Percentiles rank a stretch among this genome's conserved stretches.
phyloP scores from a whole-genome alignment of 1,140 invertebrate genomes.

The Harlomillsia oculata region DNA sequence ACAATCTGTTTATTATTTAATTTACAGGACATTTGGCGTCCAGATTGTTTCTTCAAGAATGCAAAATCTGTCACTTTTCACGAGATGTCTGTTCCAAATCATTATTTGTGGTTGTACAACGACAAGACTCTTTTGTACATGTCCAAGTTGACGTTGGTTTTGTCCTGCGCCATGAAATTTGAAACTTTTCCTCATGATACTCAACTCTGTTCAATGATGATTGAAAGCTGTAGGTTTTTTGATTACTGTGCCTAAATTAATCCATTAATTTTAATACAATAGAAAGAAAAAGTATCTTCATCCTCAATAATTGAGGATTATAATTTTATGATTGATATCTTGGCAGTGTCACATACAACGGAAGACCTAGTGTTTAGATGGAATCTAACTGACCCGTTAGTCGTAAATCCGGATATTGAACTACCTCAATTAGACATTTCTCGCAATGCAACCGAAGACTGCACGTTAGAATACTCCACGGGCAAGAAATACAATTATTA shows the following conservation, averaged over 20 bases:
- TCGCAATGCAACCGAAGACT: constrained; percentile 39
- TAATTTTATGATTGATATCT: constrained; percentile 13
- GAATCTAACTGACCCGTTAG: constrained; percentile 39
- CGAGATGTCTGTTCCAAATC: constrained; percentile 89
- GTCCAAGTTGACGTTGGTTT: constrained; percentile 55
- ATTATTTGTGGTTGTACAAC: constrained; percentile 82
- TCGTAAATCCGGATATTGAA: constrained; percentile 40
- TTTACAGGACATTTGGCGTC: constrained; percentile 73
- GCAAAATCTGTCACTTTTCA: constrained; percentile 86
- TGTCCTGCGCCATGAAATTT: constrained; percentile 41
- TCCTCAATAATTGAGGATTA: background rate
- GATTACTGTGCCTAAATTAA: background rate
- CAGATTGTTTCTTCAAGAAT: constrained; percentile 87
- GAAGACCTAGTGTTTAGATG: constrained; percentile 42
- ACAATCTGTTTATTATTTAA: background rate
- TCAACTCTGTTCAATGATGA: constrained; percentile 39
- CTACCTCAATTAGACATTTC: constrained; percentile 41
- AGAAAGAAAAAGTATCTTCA: background rate
- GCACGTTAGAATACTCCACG: constrained; percentile 41
- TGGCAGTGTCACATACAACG: constrained; percentile 42
- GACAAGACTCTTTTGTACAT: constrained; percentile 82
- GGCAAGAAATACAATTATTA: constrained; percentile 31
- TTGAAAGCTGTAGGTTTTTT: constrained; percentile 39
- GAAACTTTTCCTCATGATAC: constrained; percentile 40
- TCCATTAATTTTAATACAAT: background rate